These are phyloP conservation scores for Anisognathus igniventris DNA, from an alignment of 2,797 vertebrate genomes.

Conservation along the genomic window DNA sequence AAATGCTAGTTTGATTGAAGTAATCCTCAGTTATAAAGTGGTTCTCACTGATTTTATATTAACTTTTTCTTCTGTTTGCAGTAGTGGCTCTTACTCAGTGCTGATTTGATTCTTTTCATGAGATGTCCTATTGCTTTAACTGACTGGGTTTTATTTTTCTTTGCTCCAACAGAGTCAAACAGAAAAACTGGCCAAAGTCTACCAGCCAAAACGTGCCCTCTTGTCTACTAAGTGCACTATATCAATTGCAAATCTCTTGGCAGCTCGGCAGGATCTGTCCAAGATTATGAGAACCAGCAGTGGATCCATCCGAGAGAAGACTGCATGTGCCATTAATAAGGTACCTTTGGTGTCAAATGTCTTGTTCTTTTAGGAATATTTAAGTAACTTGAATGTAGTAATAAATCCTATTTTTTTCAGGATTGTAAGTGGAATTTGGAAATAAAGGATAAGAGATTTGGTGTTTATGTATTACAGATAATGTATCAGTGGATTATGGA, in stretches of 20 bases:
- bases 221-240: constrained; percentile 82
- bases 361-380: neutral
- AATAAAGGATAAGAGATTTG: neutral
- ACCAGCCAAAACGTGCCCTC: constrained; percentile 86
- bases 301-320: constrained; percentile 89
- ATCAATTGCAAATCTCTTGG: constrained; percentile 88
- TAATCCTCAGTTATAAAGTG: neutral
- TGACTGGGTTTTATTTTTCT: neutral
- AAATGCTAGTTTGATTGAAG: neutral
- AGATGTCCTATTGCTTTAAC: neutral
- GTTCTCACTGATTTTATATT: neutral
- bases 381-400: neutral
- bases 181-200: constrained; percentile 90
- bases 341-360: constrained; percentile 59
- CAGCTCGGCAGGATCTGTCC: constrained; percentile 92
- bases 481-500: neutral
- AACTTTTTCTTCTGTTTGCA: neutral
- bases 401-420: neutral
- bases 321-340: constrained; percentile 96
- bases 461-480: neutral
- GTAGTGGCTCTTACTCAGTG: neutral
- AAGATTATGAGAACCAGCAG: constrained; percentile 95
- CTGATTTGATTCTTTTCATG: neutral
- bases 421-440: neutral
- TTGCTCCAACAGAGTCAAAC: constrained; percentile 79